These are phyloP conservation scores for Melanotaenia maccullochi DNA, from an alignment of 2,797 vertebrate genomes.

Conservation along the genomic window DNA sequence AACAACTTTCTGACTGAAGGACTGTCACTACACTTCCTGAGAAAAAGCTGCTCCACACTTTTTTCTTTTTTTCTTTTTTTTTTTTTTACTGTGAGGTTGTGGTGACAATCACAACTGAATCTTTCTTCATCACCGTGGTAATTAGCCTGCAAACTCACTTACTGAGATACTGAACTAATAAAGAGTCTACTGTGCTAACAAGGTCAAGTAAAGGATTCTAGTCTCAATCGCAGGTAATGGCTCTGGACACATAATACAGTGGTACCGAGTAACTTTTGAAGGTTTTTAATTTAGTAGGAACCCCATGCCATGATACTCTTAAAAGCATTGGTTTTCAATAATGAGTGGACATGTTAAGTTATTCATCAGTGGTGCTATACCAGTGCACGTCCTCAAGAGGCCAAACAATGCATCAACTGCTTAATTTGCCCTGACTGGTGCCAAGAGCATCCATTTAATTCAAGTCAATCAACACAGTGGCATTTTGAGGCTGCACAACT, in stretches of 20 bases:
- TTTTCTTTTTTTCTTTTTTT: too few species aligned
- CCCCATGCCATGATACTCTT: conserved; percentile 42
- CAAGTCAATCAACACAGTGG: conserved; percentile 52
- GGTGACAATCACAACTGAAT: conserved; percentile 9
- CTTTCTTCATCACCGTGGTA: conserved; percentile 13
- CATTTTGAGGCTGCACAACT: conserved; percentile 37
- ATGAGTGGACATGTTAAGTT: conserved; percentile 68
- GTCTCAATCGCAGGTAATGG: conserved; percentile 60
- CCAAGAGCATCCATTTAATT: conserved; percentile 62
- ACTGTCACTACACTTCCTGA: too few species aligned
- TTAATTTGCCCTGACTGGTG: conserved; percentile 59
- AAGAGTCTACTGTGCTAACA: conserved; percentile 56
- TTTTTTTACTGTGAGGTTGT: not conserved
- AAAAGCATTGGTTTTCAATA: conserved; percentile 67
- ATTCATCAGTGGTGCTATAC: conserved; percentile 66
- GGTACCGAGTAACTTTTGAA: conserved; percentile 58
- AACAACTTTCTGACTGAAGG: too few species aligned
- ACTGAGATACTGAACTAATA: conserved; percentile 65
- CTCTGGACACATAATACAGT: conserved; percentile 61
- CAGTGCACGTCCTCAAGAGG: conserved; percentile 35
- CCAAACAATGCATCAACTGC: conserved; percentile 45
- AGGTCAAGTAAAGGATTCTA: conserved; percentile 57
- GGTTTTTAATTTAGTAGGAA: conserved; percentile 50
- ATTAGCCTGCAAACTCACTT: conserved; percentile 38
- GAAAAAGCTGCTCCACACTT: too few species aligned